Conservation (phyloP, 1,140 invertebrate genomes). For the Microvelia longipes region DNA sequence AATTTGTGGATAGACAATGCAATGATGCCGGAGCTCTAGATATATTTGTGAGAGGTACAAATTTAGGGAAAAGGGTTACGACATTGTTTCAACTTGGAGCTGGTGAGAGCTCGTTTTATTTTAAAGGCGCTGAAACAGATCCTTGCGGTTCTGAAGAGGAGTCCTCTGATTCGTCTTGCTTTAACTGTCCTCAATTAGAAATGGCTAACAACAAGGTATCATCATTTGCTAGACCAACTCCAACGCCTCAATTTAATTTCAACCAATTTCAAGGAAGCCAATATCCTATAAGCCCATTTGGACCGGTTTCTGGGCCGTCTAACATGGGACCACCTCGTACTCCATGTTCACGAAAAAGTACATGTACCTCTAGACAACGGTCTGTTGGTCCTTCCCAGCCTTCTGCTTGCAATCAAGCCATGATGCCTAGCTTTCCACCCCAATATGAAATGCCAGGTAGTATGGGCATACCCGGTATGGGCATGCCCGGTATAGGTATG, state of each 20-base stretch:
- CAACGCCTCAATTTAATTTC: no score
- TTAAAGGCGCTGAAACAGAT: not conserved
- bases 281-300: no score
- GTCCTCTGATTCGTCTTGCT: not conserved
- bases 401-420: no score
- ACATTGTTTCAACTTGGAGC: not conserved
- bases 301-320: no score
- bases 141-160: not conserved
- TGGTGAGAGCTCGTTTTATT: not conserved
- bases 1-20: not conserved
- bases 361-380: not conserved
- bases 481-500: not conserved
- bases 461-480: not conserved
- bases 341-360: not conserved
- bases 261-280: no score
- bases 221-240: not conserved
- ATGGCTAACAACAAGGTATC: not conserved
- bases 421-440: not conserved
- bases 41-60: not conserved
- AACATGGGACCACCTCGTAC: no score
- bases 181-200: not conserved
- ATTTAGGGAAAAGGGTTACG: not conserved
- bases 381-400: not conserved
- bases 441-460: not conserved
- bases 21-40: not conserved